phyloP scores from a whole-genome alignment of 2,113 vertebrate species.

The Gasterosteus nipponicus region DNA sequence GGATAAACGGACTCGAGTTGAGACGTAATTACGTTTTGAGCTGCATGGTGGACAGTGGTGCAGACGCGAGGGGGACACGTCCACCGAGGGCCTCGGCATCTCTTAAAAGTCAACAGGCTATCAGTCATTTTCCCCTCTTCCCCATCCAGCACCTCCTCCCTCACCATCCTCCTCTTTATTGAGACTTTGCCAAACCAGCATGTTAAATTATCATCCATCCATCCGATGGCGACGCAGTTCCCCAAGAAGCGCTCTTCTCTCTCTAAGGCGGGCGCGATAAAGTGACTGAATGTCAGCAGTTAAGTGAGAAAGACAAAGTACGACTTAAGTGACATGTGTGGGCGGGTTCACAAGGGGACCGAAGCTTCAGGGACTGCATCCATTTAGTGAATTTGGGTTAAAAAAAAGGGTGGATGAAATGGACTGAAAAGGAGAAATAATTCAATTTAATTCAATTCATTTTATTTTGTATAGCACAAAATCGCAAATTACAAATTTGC shows the following conservation, averaged over 20 bases:
- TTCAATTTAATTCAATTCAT: too few species aligned
- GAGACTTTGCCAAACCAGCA: not conserved
- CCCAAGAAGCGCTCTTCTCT: not conserved
- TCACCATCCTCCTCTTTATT: constrained; percentile 6
- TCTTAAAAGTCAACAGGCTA: constrained; percentile 67
- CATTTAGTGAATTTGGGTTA: constrained; percentile 30
- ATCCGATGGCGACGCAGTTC: not conserved
- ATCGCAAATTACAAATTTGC: too few species aligned
- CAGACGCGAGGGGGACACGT: constrained; percentile 34
- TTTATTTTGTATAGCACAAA: too few species aligned
- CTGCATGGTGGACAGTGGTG: constrained; percentile 32
- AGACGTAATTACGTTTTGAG: constrained; percentile 40
- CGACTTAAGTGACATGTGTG: constrained; percentile 16
- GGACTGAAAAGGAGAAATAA: not conserved
- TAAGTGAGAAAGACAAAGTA: constrained; percentile 36
- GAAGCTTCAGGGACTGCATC: constrained; percentile 26
- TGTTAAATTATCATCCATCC: not conserved
- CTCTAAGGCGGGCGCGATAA: not conserved
- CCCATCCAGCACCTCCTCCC: not conserved
- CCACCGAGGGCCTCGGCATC: constrained; percentile 38
- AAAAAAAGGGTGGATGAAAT: not conserved
- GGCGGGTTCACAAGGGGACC: constrained; percentile 18
- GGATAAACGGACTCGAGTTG: constrained; percentile 25
- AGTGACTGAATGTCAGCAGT: constrained; percentile 30
- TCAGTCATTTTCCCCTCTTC: constrained; percentile 44